Conservation (phyloP, 2,888 invertebrate genomes). For the Graphium colonna region DNA sequence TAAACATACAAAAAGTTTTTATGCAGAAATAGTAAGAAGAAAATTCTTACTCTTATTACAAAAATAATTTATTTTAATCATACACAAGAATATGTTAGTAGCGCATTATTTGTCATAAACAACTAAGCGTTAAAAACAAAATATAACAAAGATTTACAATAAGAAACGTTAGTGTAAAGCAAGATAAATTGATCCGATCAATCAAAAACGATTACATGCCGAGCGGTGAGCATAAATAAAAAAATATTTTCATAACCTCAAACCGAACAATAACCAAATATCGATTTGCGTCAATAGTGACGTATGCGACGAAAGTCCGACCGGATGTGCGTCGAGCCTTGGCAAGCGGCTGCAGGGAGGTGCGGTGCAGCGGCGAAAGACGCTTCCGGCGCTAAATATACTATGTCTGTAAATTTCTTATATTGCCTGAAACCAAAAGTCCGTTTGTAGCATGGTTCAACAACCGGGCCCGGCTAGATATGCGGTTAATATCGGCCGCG, state of each 20-base stretch:
- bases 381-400: constrained; percentile 68
- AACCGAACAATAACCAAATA: constrained; percentile 14
- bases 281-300: constrained; percentile 36
- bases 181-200: too few relatives aligned
- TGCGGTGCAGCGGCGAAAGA: constrained; percentile 45
- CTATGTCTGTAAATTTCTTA: too few relatives aligned
- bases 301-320: constrained; percentile 32
- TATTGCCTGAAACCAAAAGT: constrained; percentile 53
- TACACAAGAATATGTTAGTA: too few relatives aligned
- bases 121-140: too few relatives aligned
- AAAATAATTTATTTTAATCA: too few relatives aligned
- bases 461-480: constrained; percentile 69
- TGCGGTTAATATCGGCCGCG: constrained; percentile 72
- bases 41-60: too few relatives aligned
- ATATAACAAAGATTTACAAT: too few relatives aligned
- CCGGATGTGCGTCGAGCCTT: constrained; percentile 36
- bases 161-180: too few relatives aligned
- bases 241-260: neutral
- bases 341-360: constrained; percentile 40
- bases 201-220: neutral
- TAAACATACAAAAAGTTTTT: too few relatives aligned
- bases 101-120: too few relatives aligned
- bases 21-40: too few relatives aligned
- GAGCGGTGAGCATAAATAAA: neutral
- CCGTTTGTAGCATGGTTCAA: constrained; percentile 51